These are phyloP conservation scores for Portunus trituberculatus DNA, from an alignment of 1,140 invertebrate species.

Conservation along the genomic window DNA sequence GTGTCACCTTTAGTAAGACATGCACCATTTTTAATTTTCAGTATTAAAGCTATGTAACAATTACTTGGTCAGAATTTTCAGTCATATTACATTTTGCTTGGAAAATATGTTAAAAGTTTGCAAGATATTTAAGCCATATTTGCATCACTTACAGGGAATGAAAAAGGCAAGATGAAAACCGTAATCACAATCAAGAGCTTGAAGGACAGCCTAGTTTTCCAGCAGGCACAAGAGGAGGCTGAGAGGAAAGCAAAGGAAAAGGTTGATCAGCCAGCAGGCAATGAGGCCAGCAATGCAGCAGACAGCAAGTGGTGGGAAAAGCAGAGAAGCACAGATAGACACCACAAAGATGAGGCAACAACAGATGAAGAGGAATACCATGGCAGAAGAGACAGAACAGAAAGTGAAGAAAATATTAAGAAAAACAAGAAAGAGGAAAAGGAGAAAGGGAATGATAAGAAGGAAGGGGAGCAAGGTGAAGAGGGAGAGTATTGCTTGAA, in stretches of 20 bases:
- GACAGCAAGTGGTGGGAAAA: background rate
- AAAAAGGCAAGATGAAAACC: conserved; percentile 65
- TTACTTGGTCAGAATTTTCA: too few species aligned
- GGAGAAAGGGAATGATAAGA: background rate
- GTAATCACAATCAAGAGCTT: conserved; percentile 70
- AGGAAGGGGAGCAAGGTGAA: background rate
- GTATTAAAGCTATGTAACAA: too few species aligned
- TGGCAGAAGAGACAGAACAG: background rate
- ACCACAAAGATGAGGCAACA: background rate
- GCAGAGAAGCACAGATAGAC: background rate
- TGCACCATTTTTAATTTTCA: too few species aligned
- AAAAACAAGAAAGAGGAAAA: background rate
- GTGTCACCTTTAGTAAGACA: too few species aligned
- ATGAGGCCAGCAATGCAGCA: background rate
- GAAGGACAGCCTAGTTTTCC: conserved; percentile 68
- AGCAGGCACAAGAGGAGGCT: conserved; percentile 68
- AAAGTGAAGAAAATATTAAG: background rate
- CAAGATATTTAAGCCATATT: too few species aligned
- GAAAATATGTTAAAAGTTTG: too few species aligned
- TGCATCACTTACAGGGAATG: conserved; percentile 49
- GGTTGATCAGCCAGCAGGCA: background rate
- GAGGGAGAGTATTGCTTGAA: background rate
- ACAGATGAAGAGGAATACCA: background rate
- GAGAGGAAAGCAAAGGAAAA: conserved; percentile 60
- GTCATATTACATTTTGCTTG: too few species aligned